Base-by-base conservation (phyloP, 2,888 invertebrate genomes). In the Amiota communis region DNA sequence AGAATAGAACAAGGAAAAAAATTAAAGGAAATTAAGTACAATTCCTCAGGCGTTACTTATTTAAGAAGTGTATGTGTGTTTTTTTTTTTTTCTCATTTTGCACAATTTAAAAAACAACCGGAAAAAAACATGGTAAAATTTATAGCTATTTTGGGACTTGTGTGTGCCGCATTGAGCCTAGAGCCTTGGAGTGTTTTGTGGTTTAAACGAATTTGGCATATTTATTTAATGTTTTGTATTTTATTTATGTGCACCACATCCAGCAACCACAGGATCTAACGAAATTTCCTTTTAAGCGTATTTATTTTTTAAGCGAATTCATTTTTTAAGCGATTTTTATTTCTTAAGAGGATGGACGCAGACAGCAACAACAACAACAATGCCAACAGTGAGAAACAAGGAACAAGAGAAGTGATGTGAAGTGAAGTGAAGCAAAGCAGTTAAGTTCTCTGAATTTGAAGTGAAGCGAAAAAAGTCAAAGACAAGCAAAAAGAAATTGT, bases 111-210 rank as follows among this genome's bases (percentile, higher is more conserved):
- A 79, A 81, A 61, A 49, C 47, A 59, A 59, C 12, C 12, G 15
- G 6, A 23, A 67, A 15, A n/a, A 48, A 61, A 61, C 49, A 77
- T 76, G 78, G 76, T 79, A 36, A 80, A 83, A 83, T 85, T 85
- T 85, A 83, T 85, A 85, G 79, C 82, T 81, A 82, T 85, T 85
- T 85, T 77, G 83, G 85, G 83, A 83, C 4, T 68, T 51, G 51
- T 51, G 51, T 51, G 36, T 36, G 36, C 36, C 36, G 36, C 59
- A 10, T 59, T 59, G 59, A 11, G 63, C 63, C n/a, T 36, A 13
- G 36, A 23, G 36, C 6, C 63, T 9, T 36, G 13, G 36, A 23
- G 36, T 36, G 53, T 68, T 68, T 51, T 49, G 51, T 20, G 67
- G 67, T 68, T 68, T 13, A 63, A 68, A 68, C 20, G 20, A 68